Conservation (phyloP, 2,888 invertebrate species). For the Allolobophora icterica region DNA sequence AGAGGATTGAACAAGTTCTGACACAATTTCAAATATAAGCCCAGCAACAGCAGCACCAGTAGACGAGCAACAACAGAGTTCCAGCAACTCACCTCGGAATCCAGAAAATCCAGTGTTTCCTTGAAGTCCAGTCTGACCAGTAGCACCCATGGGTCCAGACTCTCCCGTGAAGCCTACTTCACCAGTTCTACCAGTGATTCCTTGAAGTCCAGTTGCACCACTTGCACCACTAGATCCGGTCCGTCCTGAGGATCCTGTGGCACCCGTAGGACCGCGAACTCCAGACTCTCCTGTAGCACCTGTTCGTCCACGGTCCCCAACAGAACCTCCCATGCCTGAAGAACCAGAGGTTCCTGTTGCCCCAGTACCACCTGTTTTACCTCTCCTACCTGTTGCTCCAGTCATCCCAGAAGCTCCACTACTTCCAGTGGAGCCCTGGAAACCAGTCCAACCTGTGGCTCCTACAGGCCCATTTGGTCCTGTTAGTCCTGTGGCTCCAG, state of each 20-base stretch:
- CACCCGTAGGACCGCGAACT: conserved; percentile 22
- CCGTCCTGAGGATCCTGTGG: conserved; percentile 21
- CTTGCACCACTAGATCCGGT: conserved; percentile 5
- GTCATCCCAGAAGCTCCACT: not conserved
- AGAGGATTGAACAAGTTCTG: too few species aligned
- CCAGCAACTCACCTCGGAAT: conserved; percentile 23
- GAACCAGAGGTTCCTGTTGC: not conserved
- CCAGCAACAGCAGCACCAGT: not conserved
- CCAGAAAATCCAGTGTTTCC: conserved; percentile 29
- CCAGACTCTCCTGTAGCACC: not conserved
- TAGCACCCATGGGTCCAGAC: conserved; percentile 28
- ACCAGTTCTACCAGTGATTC: conserved; percentile 29
- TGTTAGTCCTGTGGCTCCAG: conserved; percentile 20
- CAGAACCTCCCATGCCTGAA: not conserved
- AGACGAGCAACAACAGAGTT: not conserved
- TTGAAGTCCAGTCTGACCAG: conserved; percentile 26
- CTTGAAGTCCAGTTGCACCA: conserved; percentile 21
- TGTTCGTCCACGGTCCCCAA: not conserved
- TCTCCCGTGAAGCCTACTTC: conserved; percentile 32
- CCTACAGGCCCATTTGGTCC: conserved; percentile 28
- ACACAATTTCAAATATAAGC: not conserved
- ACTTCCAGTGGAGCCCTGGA: not conserved
- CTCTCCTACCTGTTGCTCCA: conserved; percentile 6
- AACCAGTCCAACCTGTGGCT: not conserved
- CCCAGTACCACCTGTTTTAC: not conserved